Evolutionary conservation across 1,140 invertebrate genomes (phyloP).

Genomic region (Aphis craccivora): DNA sequence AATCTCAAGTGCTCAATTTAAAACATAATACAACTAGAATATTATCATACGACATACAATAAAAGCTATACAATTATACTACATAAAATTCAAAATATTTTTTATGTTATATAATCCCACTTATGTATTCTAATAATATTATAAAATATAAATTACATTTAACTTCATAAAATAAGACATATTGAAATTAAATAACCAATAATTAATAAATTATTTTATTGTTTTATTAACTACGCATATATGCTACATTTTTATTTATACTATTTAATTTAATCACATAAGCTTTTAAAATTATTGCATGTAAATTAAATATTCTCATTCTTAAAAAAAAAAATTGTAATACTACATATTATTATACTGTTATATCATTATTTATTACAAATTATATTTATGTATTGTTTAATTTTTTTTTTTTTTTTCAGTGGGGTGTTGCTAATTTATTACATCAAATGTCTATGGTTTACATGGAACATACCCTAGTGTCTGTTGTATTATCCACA

Average conservation of each 20-base stretch:
- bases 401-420: slow-evolving; percentile 65
- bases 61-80: background rate
- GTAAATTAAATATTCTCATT: background rate
- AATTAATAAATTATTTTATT: background rate
- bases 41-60: background rate
- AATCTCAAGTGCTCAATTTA: background rate
- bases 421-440: slow-evolving; percentile 87
- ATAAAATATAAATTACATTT: slow-evolving; percentile 20
- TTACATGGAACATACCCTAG: slow-evolving; percentile 77
- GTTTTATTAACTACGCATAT: background rate
- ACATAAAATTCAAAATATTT: background rate
- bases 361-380: background rate
- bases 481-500: slow-evolving; percentile 82
- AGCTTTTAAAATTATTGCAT: background rate
- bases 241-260: background rate
- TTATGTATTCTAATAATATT: background rate
- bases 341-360: background rate
- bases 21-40: background rate
- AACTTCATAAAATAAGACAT: background rate
- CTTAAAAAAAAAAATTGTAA: background rate
- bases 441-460: slow-evolving; percentile 81
- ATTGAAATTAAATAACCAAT: background rate
- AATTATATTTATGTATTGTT: slow-evolving; percentile 56
- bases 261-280: background rate
- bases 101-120: background rate